Percentiles rank a stretch among this genome's conserved stretches.
phyloP scores from a whole-genome alignment of 2,888 invertebrate genomes.

The Sinohyriopsis cumingii region DNA sequence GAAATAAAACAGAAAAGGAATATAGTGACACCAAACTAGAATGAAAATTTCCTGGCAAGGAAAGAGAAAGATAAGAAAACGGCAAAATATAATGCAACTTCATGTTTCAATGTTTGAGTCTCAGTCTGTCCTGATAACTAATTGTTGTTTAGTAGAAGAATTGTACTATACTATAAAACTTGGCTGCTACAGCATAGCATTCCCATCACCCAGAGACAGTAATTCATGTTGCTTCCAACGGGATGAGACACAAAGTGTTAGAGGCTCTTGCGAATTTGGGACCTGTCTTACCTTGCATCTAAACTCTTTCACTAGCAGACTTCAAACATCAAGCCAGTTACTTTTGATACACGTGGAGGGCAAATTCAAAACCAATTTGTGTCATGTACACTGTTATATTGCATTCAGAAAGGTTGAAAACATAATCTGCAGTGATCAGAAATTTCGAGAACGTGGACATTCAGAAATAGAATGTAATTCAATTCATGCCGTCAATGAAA shows the following conservation, averaged over 20 bases:
- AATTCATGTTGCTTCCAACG: conserved; percentile 15
- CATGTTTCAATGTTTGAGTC: not conserved
- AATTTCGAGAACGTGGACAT: not conserved
- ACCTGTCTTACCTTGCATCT: conserved; percentile 7
- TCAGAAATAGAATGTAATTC: not conserved
- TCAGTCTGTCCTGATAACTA: conserved; percentile 16
- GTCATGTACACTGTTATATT: conserved; percentile 3
- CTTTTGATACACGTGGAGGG: not conserved
- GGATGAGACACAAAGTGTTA: conserved; percentile 17
- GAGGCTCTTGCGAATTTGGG: conserved; percentile 21
- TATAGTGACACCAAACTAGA: too few species aligned
- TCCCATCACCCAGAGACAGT: conserved; percentile 10
- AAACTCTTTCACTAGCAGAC: conserved; percentile 1
- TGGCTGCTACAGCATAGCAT: conserved; percentile 19
- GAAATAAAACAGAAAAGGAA: not conserved
- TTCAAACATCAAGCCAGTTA: not conserved
- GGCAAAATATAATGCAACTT: too few species aligned
- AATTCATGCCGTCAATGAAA: conserved; percentile 1
- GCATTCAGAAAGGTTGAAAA: conserved; percentile 1
- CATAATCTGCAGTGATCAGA: conserved; percentile 3
- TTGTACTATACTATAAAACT: conserved; percentile 27
- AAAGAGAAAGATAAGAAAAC: too few species aligned
- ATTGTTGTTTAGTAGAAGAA: conserved; percentile 16
- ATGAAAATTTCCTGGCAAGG: conserved; percentile 3
- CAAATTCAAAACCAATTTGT: not conserved